Base-by-base conservation (phyloP, 2,113 vertebrate species). In the Gasterosteus aculeatus region DNA sequence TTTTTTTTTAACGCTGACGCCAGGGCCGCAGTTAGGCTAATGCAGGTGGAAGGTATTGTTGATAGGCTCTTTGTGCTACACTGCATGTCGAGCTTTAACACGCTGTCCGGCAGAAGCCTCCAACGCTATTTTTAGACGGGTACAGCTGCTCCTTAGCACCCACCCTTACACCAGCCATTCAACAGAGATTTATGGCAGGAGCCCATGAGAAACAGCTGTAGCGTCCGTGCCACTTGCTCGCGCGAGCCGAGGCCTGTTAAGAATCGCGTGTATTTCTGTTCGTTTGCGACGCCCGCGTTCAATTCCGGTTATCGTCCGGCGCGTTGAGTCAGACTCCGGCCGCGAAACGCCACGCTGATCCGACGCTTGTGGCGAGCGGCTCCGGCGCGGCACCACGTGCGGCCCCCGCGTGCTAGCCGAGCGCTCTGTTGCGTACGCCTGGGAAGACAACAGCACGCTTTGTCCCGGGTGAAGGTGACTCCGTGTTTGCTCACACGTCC, bases 131-230 rank as follows among this genome's bases (percentile, higher is more conserved):
- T 92, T 91, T 93, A 92, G 89, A 81, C 9, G 31, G 60, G 74
- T 82, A 88, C 92, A 93, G 91, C 92, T 93, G 91, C 92, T 91
- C 72, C 86, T 82, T 71, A 87, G 86, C 83, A 74, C 74, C 85
- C 86, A 83, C 78, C 83, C 85, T 91, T 84, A 88, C 83, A 87
- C 73, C 87, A 89, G 85, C 80, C 84, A 77, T 83, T 85, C 88
- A 80, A 72, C 49, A 29, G 82, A 90, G 88, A 92, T 92, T 91
- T 91, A 92, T 84, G 84, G 90, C 77, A 76, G 7, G 7, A 60
- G 89, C 84, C 75, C 82, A 53, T 19, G 57, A 85, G 84, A 87
- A 92, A 84, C 92, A 91, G 89, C 87, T 91, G 87, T 83, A 86
- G 88, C 60, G 75, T 88, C 82, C 65, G 31, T 73, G 71, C 82